phyloP scores from a whole-genome alignment of 2,888 invertebrate genomes.

The Drosophila nr. perissopoda region DNA sequence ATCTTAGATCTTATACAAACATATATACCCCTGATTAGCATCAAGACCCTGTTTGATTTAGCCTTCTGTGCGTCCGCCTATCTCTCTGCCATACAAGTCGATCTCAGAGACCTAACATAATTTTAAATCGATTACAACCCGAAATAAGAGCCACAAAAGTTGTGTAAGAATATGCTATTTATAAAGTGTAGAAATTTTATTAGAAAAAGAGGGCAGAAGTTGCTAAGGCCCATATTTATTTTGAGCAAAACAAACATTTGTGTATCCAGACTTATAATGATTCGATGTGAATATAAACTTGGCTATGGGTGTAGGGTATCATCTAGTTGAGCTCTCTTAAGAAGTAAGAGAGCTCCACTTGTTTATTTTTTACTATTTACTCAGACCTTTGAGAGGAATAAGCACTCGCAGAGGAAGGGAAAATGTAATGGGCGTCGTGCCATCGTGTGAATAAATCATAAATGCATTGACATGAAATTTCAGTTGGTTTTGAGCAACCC shows the following conservation, averaged over 20 bases:
- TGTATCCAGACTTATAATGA: background rate
- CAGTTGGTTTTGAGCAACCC: constrained; percentile 25
- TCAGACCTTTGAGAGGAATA: constrained; percentile 6
- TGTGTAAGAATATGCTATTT: too few species aligned
- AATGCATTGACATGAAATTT: constrained; percentile 54
- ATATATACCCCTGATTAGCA: too few species aligned
- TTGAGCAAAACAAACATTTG: background rate
- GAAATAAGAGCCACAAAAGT: background rate
- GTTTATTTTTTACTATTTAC: constrained; percentile 26
- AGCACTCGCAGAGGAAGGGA: background rate
- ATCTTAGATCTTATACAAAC: background rate
- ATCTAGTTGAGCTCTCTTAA: background rate
- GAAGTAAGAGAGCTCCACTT: background rate
- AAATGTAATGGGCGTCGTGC: background rate
- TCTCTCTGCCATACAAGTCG: background rate
- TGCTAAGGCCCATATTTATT: background rate
- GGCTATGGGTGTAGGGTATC: background rate
- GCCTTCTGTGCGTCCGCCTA: too few species aligned
- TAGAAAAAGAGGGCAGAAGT: background rate
- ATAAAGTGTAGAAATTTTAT: too few species aligned
- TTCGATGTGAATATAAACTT: background rate
- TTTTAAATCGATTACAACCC: too few species aligned
- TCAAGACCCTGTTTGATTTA: too few species aligned
- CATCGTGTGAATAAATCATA: constrained; percentile 58
- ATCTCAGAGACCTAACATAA: background rate